These are phyloP conservation scores for Macrochelys suwanniensis DNA, from an alignment of 2,797 vertebrate genomes.

Conservation along the genomic window DNA sequence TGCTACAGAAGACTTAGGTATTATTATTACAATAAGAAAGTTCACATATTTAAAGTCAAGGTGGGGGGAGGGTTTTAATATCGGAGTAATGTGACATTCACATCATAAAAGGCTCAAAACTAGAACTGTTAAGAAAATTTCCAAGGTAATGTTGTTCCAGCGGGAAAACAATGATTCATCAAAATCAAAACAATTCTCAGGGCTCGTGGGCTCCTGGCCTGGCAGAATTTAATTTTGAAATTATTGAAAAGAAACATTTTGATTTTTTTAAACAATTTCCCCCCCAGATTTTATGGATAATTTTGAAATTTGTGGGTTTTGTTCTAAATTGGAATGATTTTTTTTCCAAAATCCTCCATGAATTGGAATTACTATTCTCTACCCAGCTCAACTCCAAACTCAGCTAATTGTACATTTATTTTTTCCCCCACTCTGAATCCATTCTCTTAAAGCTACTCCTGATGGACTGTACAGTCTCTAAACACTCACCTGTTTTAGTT, in stretches of 20 bases:
- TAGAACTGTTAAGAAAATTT: neutral
- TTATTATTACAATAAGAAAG: neutral
- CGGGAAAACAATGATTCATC: neutral
- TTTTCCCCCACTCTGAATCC: neutral
- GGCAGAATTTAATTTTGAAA: neutral
- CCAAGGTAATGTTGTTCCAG: neutral
- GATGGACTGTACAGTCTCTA: neutral
- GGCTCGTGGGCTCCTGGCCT: neutral
- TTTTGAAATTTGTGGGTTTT: neutral
- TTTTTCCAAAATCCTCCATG: neutral
- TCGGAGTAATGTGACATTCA: neutral
- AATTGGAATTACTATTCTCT: neutral
- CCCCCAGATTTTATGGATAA: neutral
- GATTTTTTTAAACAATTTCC: neutral
- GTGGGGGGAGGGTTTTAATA: neutral
- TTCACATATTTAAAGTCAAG: neutral
- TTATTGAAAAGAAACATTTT: neutral
- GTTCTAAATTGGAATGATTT: neutral
- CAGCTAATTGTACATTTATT: neutral
- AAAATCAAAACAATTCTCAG: neutral
- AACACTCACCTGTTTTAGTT: conserved; percentile 92
- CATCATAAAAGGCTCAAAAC: neutral
- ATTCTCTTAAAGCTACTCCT: neutral
- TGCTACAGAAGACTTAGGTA: neutral
- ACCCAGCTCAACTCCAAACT: neutral